Percentiles rank a stretch among this genome's conserved stretches.
phyloP scores from a whole-genome alignment of 2,888 invertebrate species.

The Idaea aversata region DNA sequence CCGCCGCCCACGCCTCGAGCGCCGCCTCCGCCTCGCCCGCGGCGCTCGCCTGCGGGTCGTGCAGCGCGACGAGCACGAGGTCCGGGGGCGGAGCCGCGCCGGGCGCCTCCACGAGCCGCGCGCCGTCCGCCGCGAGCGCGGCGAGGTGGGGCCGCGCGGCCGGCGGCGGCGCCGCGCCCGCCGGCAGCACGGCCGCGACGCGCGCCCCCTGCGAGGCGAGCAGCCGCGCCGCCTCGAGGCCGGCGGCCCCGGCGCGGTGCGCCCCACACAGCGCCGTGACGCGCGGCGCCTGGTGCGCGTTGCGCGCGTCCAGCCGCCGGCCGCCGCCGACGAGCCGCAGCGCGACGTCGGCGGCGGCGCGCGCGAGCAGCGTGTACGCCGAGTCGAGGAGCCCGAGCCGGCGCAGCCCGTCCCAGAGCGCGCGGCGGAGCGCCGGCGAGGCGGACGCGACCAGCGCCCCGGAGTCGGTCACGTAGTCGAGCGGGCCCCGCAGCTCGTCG shows the following conservation, averaged over 20 bases:
- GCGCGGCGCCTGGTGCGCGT: conserved; percentile 92
- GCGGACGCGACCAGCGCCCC: conserved; percentile 90
- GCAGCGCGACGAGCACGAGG: conserved; percentile 52
- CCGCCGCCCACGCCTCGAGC: conserved; percentile 75
- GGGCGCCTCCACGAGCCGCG: conserved; percentile 41
- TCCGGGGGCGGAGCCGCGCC: conserved; percentile 37
- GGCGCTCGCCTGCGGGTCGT: conserved; percentile 19
- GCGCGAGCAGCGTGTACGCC: conserved; percentile 87
- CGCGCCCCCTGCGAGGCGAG: conserved; percentile 91
- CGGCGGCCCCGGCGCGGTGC: conserved; percentile 79
- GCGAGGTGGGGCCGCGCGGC: conserved; percentile 27
- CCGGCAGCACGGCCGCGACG: conserved; percentile 81
- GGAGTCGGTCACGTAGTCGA: conserved; percentile 88
- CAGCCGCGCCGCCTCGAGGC: conserved; percentile 88
- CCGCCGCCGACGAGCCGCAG: conserved; percentile 88
- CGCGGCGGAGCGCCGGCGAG: conserved; percentile 82
- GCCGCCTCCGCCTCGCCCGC: conserved; percentile 72
- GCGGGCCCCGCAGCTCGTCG: conserved; percentile 72
- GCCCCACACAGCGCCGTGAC: conserved; percentile 88
- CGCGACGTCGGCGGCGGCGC: conserved; percentile 92
- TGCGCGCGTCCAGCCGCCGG: conserved; percentile 90
- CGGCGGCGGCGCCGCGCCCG: conserved; percentile 55
- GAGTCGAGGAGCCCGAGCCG: conserved; percentile 80
- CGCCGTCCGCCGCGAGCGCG: conserved; percentile 66
- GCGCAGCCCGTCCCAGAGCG: conserved; percentile 84